Evolutionary conservation across 2,797 vertebrate species (phyloP).

Genomic region (Chrosomus eos): DNA sequence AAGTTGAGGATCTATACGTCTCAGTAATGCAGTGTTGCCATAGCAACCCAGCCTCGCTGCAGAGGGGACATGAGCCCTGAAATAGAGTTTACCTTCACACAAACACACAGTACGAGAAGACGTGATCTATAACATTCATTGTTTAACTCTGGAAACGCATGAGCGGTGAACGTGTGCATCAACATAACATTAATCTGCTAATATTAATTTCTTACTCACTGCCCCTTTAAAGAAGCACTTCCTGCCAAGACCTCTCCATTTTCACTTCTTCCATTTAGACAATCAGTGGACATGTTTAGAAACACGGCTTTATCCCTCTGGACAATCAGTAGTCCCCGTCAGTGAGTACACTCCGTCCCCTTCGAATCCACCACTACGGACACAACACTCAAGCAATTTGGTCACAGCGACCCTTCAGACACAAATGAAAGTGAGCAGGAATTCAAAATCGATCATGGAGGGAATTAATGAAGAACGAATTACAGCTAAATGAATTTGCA

Average conservation of each 20-base stretch:
- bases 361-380: not conserved
- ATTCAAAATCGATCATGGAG: not conserved
- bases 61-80: slow-evolving; percentile 28
- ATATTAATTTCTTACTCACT: not conserved
- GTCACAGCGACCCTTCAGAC: not conserved
- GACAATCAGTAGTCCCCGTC: not conserved
- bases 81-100: slow-evolving; percentile 18
- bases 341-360: not conserved
- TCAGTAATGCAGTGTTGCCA: slow-evolving; percentile 62
- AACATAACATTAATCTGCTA: not conserved
- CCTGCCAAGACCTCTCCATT: not conserved
- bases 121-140: not conserved
- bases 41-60: slow-evolving; percentile 65
- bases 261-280: slow-evolving; percentile 16
- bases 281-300: slow-evolving; percentile 11
- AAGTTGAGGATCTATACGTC: slow-evolving; percentile 13
- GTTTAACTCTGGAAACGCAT: not conserved
- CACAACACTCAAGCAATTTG: not conserved
- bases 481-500: not conserved
- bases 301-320: slow-evolving; percentile 5
- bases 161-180: not conserved
- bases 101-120: slow-evolving; percentile 8
- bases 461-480: not conserved
- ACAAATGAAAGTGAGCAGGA: not conserved
- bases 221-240: not conserved